Evolutionary conservation across 2,113 vertebrate genomes (phyloP).

Genomic region (Saimiri boliviensis): DNA sequence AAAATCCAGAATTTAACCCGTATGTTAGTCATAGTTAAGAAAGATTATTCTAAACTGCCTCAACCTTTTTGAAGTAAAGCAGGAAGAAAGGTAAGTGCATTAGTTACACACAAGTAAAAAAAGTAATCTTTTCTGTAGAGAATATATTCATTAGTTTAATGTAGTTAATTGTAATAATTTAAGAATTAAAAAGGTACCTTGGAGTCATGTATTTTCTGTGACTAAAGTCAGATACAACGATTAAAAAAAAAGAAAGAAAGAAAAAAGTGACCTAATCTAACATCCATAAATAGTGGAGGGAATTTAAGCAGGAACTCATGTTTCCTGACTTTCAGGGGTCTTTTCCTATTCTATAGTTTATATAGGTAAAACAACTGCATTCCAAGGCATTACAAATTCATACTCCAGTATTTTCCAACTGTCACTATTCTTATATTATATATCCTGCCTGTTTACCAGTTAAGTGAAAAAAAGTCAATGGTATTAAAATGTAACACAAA

Average conservation of each 20-base stretch:
- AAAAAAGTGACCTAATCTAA: not conserved
- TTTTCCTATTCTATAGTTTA: not conserved
- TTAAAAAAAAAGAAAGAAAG: not conserved
- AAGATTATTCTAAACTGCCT: not conserved
- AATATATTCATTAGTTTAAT: not conserved
- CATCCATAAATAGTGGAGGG: not conserved
- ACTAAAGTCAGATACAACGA: not conserved
- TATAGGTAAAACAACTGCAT: slow-evolving; percentile 5
- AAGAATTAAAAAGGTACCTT: slow-evolving; percentile 5
- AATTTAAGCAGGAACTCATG: slow-evolving; percentile 1
- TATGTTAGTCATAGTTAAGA: slow-evolving; percentile 20
- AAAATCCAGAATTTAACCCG: not conserved
- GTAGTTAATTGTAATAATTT: not conserved
- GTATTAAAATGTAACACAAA: slow-evolving; percentile 33
- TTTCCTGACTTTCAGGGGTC: not conserved
- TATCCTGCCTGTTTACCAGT: not conserved
- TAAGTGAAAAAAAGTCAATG: not conserved
- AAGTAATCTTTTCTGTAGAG: not conserved
- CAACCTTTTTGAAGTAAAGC: slow-evolving; percentile 8
- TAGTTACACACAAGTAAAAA: not conserved
- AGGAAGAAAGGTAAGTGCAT: not conserved
- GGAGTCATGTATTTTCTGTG: not conserved
- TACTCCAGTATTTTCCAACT: not conserved
- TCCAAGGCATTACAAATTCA: not conserved
- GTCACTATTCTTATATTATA: not conserved